Evolutionary conservation across 2,113 vertebrate species (phyloP), one percentile per base, ranked within the genome.

Genomic region (Epinephelus moara): DNA sequence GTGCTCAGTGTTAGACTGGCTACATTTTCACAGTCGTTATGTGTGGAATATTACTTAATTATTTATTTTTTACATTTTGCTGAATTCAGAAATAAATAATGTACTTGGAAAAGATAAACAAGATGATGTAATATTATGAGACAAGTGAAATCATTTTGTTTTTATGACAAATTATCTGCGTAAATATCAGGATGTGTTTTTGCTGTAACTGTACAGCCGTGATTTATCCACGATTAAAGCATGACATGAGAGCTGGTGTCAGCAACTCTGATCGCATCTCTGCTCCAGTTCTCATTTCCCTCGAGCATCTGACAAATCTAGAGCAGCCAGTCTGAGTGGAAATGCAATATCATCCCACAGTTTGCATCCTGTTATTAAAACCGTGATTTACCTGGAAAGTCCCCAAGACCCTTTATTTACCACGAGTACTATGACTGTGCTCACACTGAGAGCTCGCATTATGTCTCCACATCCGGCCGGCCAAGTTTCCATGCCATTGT

Each of bases 261-360:
- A 86, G 77, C 85, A 84, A 42, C 79, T 86, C 84, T 87, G 75
- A 88, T 89, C 50, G 82, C 25, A 9, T 70, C 59, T 78, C 42
- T 61, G 84, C 82, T 74, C 80, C 66, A 57, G n/a, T 62, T 84
- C 49, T 85, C 69, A 70, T 87, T 88, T 89, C 81, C 72, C 77
- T 66, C 11, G 17, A 87, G 88, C 68, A 40, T 40, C 60, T 84
- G 47, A 69, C 30, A 78, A 80, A 85, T 74, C 62, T 75, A 40
- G 67, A 86, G 18, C 83, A 86, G 47, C 70, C 25, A 71, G 47
- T 67, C 62, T 53, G 67, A 75, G 69, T 30, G 50, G 47, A 89
- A 78, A 79, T 64, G 69, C 47, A 81, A 53, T 52, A 42, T 25
- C 33, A 25, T 6, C 3, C 18, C 17, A 50, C 18, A 10, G 5